Evolutionary conservation across 2,113 vertebrate genomes (phyloP).

Genomic region (Pontoporia blainvillei): DNA sequence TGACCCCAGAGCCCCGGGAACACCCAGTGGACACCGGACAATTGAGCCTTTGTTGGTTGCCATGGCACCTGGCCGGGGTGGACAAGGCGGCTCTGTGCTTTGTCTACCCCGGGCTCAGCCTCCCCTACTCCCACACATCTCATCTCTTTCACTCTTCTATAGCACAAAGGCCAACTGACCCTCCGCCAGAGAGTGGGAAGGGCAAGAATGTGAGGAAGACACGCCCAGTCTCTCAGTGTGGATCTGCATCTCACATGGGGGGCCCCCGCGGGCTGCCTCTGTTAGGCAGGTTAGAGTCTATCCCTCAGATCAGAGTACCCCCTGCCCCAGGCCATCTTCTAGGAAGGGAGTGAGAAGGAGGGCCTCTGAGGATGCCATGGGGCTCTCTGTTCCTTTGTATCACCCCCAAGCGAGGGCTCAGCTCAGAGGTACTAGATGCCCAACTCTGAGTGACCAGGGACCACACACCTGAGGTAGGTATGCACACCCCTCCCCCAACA

Average conservation of each 20-base stretch:
- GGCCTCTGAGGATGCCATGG: not conserved
- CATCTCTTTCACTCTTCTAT: constrained; percentile 30
- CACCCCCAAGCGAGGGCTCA: not conserved
- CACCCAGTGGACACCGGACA: constrained; percentile 20
- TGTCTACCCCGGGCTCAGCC: constrained; percentile 9
- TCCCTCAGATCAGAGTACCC: not conserved
- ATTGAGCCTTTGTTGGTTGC: constrained; percentile 68
- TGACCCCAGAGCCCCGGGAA: constrained; percentile 23
- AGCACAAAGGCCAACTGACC: not conserved
- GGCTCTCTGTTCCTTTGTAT: not conserved
- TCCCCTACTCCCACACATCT: not conserved
- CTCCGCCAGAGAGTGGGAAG: constrained; percentile 31
- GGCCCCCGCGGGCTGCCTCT: not conserved
- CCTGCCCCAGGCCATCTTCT: not conserved
- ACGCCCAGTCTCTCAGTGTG: not conserved
- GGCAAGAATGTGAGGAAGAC: constrained; percentile 28
- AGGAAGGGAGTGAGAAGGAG: not conserved
- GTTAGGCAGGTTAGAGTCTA: not conserved
- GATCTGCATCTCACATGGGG: not conserved
- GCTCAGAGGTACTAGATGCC: not conserved
- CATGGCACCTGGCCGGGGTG: constrained; percentile 52
- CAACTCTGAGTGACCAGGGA: not conserved
- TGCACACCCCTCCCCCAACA: not conserved
- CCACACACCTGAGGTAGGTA: not conserved
- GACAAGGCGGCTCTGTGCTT: constrained; percentile 69